Evolutionary conservation across 2,888 invertebrate species (phyloP).

Genomic region (Lysandra coridon): DNA sequence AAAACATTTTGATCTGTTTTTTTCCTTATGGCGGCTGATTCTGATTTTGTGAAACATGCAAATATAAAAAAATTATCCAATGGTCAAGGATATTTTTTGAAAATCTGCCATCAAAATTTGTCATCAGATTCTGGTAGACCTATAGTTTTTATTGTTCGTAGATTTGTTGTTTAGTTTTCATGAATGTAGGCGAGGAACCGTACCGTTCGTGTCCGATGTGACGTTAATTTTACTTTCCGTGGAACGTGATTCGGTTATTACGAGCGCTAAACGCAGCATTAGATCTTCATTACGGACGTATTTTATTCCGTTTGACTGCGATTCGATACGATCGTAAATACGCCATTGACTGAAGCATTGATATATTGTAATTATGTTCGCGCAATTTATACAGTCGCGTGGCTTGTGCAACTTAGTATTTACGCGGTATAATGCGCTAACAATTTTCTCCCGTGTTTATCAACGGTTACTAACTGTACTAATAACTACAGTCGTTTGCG

Average conservation of each 20-base stretch:
- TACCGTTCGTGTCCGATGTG: background rate
- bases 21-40: too few relatives aligned
- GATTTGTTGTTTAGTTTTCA: background rate
- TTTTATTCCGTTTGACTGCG: slow-evolving; percentile 63
- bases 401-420: slow-evolving; percentile 9
- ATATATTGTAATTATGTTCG: slow-evolving; percentile 48
- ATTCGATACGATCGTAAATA: slow-evolving; percentile 71
- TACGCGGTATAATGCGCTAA: slow-evolving; percentile 4
- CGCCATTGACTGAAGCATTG: slow-evolving; percentile 54
- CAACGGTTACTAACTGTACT: background rate
- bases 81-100: too few relatives aligned
- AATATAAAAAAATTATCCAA: too few relatives aligned
- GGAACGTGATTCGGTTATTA: slow-evolving; percentile 73
- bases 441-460: slow-evolving; percentile 14
- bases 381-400: slow-evolving; percentile 25
- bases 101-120: too few relatives aligned
- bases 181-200: background rate
- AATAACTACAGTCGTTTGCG: background rate
- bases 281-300: slow-evolving; percentile 67
- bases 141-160: too few relatives aligned
- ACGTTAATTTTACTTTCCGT: slow-evolving; percentile 40
- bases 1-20: too few relatives aligned
- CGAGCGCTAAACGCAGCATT: slow-evolving; percentile 64
- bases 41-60: too few relatives aligned
- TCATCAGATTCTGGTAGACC: too few relatives aligned